A percentile compares a stretch with the other conserved stretches of the same genome.
Conservation (phyloP, 2,888 invertebrate species). For the Pseudoips prasinana region DNA sequence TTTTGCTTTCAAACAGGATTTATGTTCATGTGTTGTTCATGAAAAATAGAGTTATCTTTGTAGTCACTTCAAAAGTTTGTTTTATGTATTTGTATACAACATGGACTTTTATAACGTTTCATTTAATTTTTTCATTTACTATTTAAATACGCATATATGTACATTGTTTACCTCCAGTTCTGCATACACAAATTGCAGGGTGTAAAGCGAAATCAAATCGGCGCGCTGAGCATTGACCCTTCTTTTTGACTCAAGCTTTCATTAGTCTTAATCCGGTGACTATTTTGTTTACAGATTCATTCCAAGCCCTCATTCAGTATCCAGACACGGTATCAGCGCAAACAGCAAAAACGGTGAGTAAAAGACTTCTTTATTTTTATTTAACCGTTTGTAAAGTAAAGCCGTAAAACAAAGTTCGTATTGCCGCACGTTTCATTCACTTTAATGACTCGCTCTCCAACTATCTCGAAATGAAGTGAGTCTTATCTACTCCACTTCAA, state of each 20-base stretch:
- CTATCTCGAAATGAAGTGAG: conserved; percentile 65
- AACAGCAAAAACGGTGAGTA: conserved; percentile 95
- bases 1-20: too few species aligned
- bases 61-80: too few species aligned
- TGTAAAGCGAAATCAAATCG: too few species aligned
- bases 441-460: conserved; percentile 71
- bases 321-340: conserved; percentile 98
- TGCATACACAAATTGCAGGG: too few species aligned
- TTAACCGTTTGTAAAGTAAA: conserved; percentile 69
- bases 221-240: too few species aligned
- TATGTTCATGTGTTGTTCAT: too few species aligned
- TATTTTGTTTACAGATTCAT: conserved; percentile 88
- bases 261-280: conserved; percentile 23
- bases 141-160: too few species aligned
- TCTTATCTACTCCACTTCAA: conserved; percentile 44
- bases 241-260: conserved; percentile 21
- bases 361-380: conserved; percentile 68
- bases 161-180: too few species aligned
- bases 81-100: too few species aligned
- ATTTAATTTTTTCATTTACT: too few species aligned
- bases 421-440: conserved; percentile 72
- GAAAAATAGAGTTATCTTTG: too few species aligned
- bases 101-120: too few species aligned
- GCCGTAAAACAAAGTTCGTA: conserved; percentile 74
- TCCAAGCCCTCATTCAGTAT: conserved; percentile 99